Evolutionary conservation across 2,113 vertebrate species (phyloP).

Genomic region (Caracal caracal): DNA sequence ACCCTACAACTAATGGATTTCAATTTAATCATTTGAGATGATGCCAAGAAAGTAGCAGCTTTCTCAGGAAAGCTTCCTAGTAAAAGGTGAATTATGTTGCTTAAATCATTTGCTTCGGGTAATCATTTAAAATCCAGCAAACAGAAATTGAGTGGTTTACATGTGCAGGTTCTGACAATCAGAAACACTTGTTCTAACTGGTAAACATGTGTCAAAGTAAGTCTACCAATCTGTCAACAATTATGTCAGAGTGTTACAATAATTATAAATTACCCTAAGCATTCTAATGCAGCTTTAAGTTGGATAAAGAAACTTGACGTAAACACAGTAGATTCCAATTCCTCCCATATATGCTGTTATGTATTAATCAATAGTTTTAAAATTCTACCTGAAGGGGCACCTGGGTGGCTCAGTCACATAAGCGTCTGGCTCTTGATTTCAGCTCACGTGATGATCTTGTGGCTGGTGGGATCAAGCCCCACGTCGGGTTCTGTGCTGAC

Average conservation of each 20-base stretch:
- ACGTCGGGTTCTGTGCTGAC: fast-evolving
- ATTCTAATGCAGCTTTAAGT: conserved; percentile 12
- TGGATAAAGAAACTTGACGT: not conserved
- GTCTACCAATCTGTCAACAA: conserved; percentile 58
- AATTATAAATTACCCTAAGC: conserved; percentile 52
- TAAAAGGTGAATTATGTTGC: conserved; percentile 50
- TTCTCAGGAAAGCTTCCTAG: conserved; percentile 41
- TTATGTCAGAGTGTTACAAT: conserved; percentile 51
- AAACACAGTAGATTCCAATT: not conserved
- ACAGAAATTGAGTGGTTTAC: conserved; percentile 35
- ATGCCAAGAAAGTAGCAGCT: conserved; percentile 51
- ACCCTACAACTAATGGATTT: not conserved
- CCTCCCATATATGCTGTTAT: not conserved
- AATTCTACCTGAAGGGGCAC: not conserved
- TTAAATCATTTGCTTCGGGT: conserved; percentile 59
- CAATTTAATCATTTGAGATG: conserved; percentile 57
- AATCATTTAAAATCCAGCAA: conserved; percentile 72
- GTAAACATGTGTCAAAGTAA: conserved; percentile 63
- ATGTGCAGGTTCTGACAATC: conserved; percentile 11
- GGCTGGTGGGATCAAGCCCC: too few relatives aligned
- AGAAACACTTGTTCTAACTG: conserved; percentile 72
- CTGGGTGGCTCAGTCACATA: too few relatives aligned
- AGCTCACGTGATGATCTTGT: too few relatives aligned
- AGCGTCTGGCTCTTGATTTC: too few relatives aligned
- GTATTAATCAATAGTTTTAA: not conserved